phyloP scores from a whole-genome alignment of 2,888 invertebrate species.

The Arrhopalites spinosus region DNA sequence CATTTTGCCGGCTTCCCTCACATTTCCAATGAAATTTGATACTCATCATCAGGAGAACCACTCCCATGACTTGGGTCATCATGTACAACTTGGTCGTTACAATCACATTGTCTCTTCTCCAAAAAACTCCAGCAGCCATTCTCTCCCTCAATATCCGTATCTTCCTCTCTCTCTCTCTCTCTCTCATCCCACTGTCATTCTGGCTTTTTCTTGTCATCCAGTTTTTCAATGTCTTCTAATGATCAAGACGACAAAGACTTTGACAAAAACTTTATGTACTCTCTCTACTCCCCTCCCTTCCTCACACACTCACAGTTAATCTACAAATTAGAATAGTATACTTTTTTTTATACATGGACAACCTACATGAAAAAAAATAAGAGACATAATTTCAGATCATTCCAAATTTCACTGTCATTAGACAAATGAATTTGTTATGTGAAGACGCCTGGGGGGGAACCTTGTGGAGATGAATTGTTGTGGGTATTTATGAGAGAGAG shows the following conservation, averaged over 20 bases:
- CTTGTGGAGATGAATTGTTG: no score
- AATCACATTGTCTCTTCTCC: slow-evolving; percentile 16
- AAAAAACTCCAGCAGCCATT: neutral
- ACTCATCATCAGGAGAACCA: slow-evolving; percentile 3
- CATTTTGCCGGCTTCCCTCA: slow-evolving; percentile 36
- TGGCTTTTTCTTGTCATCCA: neutral
- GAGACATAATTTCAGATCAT: neutral
- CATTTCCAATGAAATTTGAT: slow-evolving; percentile 28
- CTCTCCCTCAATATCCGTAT: neutral
- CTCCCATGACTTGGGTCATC: slow-evolving; percentile 11
- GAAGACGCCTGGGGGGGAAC: no score
- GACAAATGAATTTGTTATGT: no score
- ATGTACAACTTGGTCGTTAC: no score
- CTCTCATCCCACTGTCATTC: neutral
- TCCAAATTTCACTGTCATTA: no score
- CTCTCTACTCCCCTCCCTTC: neutral
- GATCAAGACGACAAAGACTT: neutral
- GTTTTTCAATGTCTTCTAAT: slow-evolving; percentile 15
- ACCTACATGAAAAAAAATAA: neutral
- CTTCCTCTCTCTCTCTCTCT: neutral
- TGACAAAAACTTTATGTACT: neutral
- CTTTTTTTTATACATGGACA: no score
- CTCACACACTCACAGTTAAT: no score
- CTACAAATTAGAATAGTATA: neutral
- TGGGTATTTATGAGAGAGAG: no score